Percentiles rank a stretch among this genome's conserved stretches.
Conservation (phyloP, 2,888 invertebrate species). For the Pelosia muscerda region DNA sequence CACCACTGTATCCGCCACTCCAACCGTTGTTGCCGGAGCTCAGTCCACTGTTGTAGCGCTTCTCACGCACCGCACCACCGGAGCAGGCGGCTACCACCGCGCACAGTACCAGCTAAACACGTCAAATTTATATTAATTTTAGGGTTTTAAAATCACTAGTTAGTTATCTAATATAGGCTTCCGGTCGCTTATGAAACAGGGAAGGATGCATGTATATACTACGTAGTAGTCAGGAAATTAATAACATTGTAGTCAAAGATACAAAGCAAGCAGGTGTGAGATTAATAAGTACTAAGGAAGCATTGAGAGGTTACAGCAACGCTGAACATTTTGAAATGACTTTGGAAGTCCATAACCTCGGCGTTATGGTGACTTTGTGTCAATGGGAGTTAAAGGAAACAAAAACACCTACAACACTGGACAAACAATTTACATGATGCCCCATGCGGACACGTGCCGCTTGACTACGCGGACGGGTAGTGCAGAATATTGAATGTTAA, state of each 20-base stretch:
- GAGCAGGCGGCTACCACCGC: slow-evolving; percentile 18
- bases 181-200: no score
- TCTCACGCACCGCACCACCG: slow-evolving; percentile 43
- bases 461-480: no score
- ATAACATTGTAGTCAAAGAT: no score
- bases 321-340: no score
- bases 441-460: no score
- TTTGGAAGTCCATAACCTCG: neutral
- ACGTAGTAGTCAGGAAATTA: no score
- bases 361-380: neutral
- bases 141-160: no score
- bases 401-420: neutral
- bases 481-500: neutral
- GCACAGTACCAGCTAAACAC: neutral
- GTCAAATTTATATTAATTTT: neutral
- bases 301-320: no score
- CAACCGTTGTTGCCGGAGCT: neutral
- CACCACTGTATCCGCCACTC: slow-evolving; percentile 7
- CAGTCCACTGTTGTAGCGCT: slow-evolving; percentile 24
- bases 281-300: no score
- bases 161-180: no score
- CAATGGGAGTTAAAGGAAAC: neutral
- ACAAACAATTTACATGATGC: neutral
- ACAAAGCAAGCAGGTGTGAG: no score
- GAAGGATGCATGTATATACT: no score